Evolutionary conservation across 1,140 invertebrate species (phyloP).

Genomic region (Tetramorium alpestre): DNA sequence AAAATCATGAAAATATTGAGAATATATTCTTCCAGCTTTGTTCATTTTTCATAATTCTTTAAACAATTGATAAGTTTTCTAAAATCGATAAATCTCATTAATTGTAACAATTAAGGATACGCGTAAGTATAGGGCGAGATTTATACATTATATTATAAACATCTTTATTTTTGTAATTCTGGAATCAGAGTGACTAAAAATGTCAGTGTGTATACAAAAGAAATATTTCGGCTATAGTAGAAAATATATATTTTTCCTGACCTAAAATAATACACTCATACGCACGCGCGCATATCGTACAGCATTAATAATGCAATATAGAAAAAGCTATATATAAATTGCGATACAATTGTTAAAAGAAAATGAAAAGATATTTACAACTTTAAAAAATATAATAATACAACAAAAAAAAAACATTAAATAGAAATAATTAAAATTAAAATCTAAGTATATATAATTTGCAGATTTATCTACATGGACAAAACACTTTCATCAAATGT

Average conservation of each 20-base stretch:
- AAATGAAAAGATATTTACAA: constrained; percentile 23
- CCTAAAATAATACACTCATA: constrained; percentile 3
- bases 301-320: background rate
- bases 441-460: constrained; percentile 5
- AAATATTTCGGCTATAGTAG: constrained; percentile 5
- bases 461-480: background rate
- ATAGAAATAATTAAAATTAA: constrained; percentile 5
- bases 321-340: background rate
- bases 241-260: background rate
- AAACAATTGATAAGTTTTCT: no score
- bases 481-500: constrained; percentile 3
- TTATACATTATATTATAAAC: constrained; percentile 24
- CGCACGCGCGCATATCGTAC: background rate
- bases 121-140: background rate
- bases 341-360: background rate
- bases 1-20: no score
- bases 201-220: constrained; percentile 23
- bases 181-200: constrained; percentile 19
- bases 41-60: no score
- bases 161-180: constrained; percentile 44
- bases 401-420: background rate
- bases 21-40: no score
- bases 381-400: background rate
- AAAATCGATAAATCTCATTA: no score
- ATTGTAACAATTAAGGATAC: background rate